phyloP scores from a whole-genome alignment of 1,140 invertebrate genomes.

The Drosophila pseudoobscura region DNA sequence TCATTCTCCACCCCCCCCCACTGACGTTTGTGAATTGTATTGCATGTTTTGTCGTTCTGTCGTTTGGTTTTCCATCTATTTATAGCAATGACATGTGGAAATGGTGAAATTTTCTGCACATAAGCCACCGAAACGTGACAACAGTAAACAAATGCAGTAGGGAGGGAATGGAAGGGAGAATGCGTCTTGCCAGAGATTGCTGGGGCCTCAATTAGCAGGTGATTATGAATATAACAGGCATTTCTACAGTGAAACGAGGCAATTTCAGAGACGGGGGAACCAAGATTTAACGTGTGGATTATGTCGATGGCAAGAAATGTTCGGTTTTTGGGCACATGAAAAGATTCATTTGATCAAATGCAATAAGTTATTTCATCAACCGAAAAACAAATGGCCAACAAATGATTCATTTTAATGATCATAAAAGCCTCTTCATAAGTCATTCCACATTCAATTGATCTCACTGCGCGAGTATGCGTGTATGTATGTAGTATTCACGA shows the following conservation, averaged over 20 bases:
- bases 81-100: constrained; percentile 67
- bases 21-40: constrained; percentile 70
- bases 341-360: background rate
- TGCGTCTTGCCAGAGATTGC: background rate
- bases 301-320: no score
- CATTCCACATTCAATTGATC: constrained; percentile 17
- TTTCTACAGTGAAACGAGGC: background rate
- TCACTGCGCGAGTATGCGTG: no score
- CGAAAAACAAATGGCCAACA: constrained; percentile 5
- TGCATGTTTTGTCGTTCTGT: constrained; percentile 56
- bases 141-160: constrained; percentile 28
- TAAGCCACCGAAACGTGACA: constrained; percentile 73
- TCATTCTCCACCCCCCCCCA: constrained; percentile 6
- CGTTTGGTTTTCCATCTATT: constrained; percentile 58
- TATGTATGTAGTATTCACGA: background rate
- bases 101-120: constrained; percentile 62
- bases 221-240: background rate
- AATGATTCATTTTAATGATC: constrained; percentile 33
- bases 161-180: background rate
- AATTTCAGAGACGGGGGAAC: no score
- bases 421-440: constrained; percentile 8
- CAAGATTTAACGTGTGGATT: no score
- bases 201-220: constrained; percentile 10
- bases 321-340: no score
- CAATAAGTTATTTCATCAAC: constrained; percentile 2